These are phyloP conservation scores for Oophaga sylvatica DNA, from an alignment of 2,797 vertebrate genomes.

Conservation along the genomic window DNA sequence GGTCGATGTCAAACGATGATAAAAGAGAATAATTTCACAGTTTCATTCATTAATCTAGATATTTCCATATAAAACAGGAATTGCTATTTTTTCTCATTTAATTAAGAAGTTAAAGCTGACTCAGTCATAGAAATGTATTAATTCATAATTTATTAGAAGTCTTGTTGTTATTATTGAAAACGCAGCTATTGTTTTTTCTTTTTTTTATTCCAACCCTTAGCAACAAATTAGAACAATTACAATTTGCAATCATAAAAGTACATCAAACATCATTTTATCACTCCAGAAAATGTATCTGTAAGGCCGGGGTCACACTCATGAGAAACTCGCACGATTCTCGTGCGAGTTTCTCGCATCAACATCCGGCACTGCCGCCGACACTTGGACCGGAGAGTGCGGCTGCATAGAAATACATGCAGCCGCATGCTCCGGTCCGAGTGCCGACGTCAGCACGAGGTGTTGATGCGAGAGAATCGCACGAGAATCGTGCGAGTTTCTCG, in stretches of 20 bases:
- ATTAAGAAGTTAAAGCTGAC: slow-evolving; percentile 60
- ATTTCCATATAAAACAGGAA: slow-evolving; percentile 53
- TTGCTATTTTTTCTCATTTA: slow-evolving; percentile 62
- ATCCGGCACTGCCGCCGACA: no score
- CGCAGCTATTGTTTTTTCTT: slow-evolving; percentile 18
- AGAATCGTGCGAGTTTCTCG: no score
- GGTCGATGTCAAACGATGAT: slow-evolving; percentile 54
- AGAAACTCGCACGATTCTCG: no score
- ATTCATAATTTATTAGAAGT: slow-evolving; percentile 44
- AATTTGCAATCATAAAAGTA: background rate
- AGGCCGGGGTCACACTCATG: no score
- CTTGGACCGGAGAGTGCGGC: no score
- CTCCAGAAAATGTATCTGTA: background rate
- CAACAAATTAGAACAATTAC: background rate
- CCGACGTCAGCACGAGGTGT: no score
- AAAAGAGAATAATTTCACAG: slow-evolving; percentile 52
- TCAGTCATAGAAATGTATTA: slow-evolving; percentile 42
- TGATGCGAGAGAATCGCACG: no score
- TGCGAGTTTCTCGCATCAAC: no score
- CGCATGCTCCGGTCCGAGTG: no score
- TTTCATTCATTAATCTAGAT: slow-evolving; percentile 55
- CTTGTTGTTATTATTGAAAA: slow-evolving; percentile 43
- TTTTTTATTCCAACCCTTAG: background rate
- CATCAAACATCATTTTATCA: background rate
- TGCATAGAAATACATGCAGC: no score